Conservation (phyloP, 2,797 vertebrate species). For the Crenichthys baileyi region DNA sequence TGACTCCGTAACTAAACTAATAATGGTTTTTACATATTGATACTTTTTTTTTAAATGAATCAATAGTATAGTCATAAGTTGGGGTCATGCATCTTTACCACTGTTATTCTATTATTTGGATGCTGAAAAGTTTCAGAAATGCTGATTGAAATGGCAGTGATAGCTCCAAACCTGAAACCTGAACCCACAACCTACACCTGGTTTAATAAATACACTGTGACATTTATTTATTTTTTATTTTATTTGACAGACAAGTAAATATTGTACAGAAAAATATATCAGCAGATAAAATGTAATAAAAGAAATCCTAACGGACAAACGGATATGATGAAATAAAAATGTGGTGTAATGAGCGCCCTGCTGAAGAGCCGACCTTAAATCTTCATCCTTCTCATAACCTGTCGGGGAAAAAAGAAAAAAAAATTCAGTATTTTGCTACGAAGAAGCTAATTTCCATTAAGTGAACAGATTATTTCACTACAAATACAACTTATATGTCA, state of each 20-base stretch:
- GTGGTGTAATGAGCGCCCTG: neutral
- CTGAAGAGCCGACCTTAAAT: conserved; percentile 53
- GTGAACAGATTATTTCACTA: neutral
- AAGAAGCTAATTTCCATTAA: neutral
- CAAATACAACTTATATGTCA: neutral
- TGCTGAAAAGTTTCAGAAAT: neutral
- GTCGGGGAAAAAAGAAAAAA: conserved; percentile 14
- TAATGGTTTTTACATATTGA: too few species aligned
- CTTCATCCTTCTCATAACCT: conserved; percentile 76
- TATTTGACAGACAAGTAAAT: conserved; percentile 8
- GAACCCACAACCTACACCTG: neutral
- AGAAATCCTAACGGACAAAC: neutral
- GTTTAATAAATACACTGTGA: neutral
- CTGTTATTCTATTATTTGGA: too few species aligned
- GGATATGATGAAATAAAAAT: neutral
- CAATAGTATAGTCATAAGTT: too few species aligned
- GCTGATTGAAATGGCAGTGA: neutral
- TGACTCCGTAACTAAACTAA: too few species aligned
- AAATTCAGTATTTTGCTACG: neutral
- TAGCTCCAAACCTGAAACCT: neutral
- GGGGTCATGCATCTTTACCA: too few species aligned
- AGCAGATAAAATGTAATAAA: neutral
- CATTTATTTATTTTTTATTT: neutral
- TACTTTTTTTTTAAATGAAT: too few species aligned
- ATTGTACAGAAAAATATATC: neutral